phyloP scores from a whole-genome alignment of 2,888 invertebrate genomes.

The Drosophila tanythrix region DNA sequence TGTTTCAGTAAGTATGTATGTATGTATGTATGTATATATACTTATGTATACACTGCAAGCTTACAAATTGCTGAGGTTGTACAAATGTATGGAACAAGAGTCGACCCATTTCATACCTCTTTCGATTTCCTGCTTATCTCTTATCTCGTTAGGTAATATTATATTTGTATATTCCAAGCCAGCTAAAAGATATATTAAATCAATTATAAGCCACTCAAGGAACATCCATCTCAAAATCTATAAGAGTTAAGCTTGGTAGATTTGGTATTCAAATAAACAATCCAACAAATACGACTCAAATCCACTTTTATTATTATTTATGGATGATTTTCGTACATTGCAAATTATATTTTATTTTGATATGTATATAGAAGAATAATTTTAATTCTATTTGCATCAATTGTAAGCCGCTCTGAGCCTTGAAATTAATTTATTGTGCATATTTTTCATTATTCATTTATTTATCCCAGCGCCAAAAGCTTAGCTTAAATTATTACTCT shows the following conservation, averaged over 20 bases:
- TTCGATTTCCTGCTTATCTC: not conserved
- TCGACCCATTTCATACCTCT: not conserved
- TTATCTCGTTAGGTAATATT: not conserved
- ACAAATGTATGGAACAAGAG: not conserved
- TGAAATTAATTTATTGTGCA: not conserved
- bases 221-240: not conserved
- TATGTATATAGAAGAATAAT: not conserved
- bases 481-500: not conserved
- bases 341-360: not conserved
- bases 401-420: not conserved
- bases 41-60: constrained; percentile 35
- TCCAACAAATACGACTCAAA: not conserved
- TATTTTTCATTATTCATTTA: not conserved
- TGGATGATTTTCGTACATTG: no score
- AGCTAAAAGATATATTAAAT: not conserved
- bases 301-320: not conserved
- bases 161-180: not conserved
- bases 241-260: not conserved
- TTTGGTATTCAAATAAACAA: not conserved
- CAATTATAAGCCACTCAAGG: not conserved
- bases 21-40: constrained; percentile 11
- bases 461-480: not conserved
- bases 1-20: constrained; percentile 13
- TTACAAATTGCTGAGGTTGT: constrained; percentile 2
- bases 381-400: not conserved